These are phyloP conservation scores for Sebastes kiyomatsui DNA, from an alignment of 2,797 vertebrate genomes.

Conservation along the genomic window DNA sequence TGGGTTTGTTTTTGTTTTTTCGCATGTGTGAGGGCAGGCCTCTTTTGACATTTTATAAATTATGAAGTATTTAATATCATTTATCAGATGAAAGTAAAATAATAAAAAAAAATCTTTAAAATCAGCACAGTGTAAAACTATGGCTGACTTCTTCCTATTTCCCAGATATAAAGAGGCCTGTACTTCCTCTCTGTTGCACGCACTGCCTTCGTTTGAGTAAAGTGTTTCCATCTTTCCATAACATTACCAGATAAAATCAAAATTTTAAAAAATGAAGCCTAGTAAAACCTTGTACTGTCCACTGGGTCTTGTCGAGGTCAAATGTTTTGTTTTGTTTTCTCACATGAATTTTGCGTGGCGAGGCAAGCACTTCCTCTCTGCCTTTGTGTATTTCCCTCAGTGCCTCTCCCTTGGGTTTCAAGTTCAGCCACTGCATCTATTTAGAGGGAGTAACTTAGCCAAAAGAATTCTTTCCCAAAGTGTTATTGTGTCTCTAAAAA, in stretches of 20 bases:
- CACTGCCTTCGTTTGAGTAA: not conserved
- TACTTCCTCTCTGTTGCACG: not conserved
- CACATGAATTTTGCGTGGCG: conserved; percentile 31
- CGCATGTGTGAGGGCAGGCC: not conserved
- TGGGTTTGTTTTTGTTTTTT: not conserved
- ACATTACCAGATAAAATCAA: not conserved
- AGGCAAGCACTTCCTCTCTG: conserved; percentile 49
- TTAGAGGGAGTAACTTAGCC: conserved; percentile 35
- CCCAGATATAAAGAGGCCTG: not conserved
- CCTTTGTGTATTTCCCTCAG: conserved; percentile 46
- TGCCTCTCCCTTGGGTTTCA: conserved; percentile 52
- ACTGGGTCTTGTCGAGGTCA: conserved; percentile 25
- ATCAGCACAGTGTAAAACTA: not conserved
- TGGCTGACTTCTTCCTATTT: not conserved
- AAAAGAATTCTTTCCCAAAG: conserved; percentile 48
- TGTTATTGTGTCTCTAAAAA: conserved; percentile 31
- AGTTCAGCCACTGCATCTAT: conserved; percentile 40
- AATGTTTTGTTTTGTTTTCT: conserved; percentile 53
- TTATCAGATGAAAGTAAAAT: not conserved
- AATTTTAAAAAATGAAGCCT: not conserved
- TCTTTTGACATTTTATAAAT: not conserved
- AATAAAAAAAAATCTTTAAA: not conserved
- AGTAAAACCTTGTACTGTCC: conserved; percentile 14
- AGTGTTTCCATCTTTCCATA: not conserved
- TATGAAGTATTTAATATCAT: not conserved